Percentiles rank a stretch among this genome's conserved stretches.
Conservation (phyloP, 2,888 invertebrate species). For the Campoletis raptor region DNA sequence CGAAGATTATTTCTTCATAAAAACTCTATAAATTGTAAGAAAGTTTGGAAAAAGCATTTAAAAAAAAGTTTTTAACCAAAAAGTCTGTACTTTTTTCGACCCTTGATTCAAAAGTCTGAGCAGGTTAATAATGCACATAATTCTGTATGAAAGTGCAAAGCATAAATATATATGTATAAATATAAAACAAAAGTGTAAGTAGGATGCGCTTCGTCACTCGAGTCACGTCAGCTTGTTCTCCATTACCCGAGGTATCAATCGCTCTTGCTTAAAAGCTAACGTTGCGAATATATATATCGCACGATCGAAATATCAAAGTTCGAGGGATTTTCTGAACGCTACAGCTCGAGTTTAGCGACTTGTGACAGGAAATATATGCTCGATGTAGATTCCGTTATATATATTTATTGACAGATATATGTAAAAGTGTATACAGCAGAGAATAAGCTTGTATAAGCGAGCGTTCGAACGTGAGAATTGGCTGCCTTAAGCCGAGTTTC, state of each 20-base stretch:
- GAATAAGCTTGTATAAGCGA: conserved; percentile 37
- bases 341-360: conserved; percentile 28
- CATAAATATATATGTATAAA: conserved; percentile 7
- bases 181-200: neutral
- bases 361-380: conserved; percentile 39
- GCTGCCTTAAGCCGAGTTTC: conserved; percentile 62
- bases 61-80: no score
- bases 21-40: no score
- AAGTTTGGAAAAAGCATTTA: no score
- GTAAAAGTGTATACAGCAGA: neutral
- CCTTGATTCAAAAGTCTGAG: no score
- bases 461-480: conserved; percentile 52
- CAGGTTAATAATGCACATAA: neutral
- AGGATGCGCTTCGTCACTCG: neutral
- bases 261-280: conserved; percentile 49
- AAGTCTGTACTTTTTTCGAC: no score
- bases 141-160: neutral
- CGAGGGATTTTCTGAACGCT: conserved; percentile 45
- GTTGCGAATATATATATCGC: conserved; percentile 7
- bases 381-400: conserved; percentile 18
- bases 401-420: conserved; percentile 33
- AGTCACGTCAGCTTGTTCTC: conserved; percentile 54
- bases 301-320: conserved; percentile 66
- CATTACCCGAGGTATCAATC: conserved; percentile 52
- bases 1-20: no score